Conservation (phyloP, 2,888 invertebrate genomes). For the Aproaerema taeniolella region DNA sequence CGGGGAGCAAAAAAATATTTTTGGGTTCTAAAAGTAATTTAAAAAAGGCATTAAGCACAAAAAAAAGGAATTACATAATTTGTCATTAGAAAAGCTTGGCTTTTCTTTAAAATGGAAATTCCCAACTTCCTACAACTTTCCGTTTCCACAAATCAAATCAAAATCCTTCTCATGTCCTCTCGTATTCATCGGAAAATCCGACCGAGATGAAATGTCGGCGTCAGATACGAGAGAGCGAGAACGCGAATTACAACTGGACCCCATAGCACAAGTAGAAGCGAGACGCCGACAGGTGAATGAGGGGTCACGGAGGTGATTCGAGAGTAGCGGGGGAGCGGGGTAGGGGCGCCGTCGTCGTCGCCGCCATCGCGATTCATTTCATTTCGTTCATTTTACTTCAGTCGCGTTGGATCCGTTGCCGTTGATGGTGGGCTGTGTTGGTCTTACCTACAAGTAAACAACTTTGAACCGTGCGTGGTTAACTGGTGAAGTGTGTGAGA, state of each 20-base stretch:
- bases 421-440: slow-evolving; percentile 29
- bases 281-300: slow-evolving; percentile 57
- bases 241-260: slow-evolving; percentile 6
- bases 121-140: too few relatives aligned
- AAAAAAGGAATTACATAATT: too few relatives aligned
- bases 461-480: slow-evolving; percentile 51
- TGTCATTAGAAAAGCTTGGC: too few relatives aligned
- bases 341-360: slow-evolving; percentile 36
- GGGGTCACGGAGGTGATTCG: slow-evolving; percentile 48
- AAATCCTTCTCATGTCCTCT: slow-evolving; percentile 3
- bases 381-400: slow-evolving; percentile 44
- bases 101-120: too few relatives aligned
- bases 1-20: too few relatives aligned
- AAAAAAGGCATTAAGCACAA: too few relatives aligned
- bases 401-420: slow-evolving; percentile 49
- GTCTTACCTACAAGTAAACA: slow-evolving; percentile 36
- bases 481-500: slow-evolving; percentile 58
- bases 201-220: slow-evolving; percentile 41
- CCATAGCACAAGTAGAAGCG: slow-evolving; percentile 34
- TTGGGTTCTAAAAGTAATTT: too few relatives aligned
- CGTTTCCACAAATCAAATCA: too few relatives aligned
- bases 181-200: slow-evolving; percentile 28
- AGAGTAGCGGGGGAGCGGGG: slow-evolving; percentile 34
- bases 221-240: slow-evolving; percentile 28
- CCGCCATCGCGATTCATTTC: slow-evolving; percentile 58